Evolutionary conservation across 2,888 invertebrate species (phyloP), one percentile per base, ranked within the genome.

Genomic region (Agonopterix heracliana): DNA sequence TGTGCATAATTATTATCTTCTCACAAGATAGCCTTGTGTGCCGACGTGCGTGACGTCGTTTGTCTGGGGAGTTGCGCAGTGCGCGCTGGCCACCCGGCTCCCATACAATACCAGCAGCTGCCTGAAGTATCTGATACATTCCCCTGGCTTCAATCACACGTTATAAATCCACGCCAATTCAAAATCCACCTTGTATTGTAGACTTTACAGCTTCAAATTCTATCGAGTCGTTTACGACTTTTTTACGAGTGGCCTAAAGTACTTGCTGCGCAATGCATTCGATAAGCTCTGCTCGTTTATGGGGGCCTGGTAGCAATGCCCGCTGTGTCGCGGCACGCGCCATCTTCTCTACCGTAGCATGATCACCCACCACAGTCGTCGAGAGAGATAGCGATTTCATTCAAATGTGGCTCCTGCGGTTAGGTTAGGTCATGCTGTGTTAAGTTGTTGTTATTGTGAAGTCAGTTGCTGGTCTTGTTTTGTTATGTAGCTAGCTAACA

Each of bases 51-150:
- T 81, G 80, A 82, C 81, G 82, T 81, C 71, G 73, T 75, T 72
- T 81, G 79, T 82, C 82, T 76, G 77, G 81, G 81, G 87, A 88
- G 86, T 88, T 88, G 87, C 87, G 87, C 87, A 87, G 81, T 87
- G 84, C 85, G 87, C 86, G 87, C 82, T 83, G 78, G 59, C 60
- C 68, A 88, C 85, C 73, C 70, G 86, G 87, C 66, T 48, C 71
- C 48, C 86, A 87, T 82, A 76, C 58, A 54, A 50, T 51, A 54
- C 48, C 44, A 60, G 69, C 65, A 72, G 71, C 60, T 68, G 50
- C 11, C 26, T 5, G 5, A 26, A 26, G 26, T 26, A 26, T 54
- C 55, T 52, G 38, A 66, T 59, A 74, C 71, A 78, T 79, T 79
- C 73, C 71, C 69, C 63, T 65, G 62, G 56, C 26, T 26, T 26